phyloP scores from a whole-genome alignment of 2,888 invertebrate genomes.

The Dilophus febrilis region DNA sequence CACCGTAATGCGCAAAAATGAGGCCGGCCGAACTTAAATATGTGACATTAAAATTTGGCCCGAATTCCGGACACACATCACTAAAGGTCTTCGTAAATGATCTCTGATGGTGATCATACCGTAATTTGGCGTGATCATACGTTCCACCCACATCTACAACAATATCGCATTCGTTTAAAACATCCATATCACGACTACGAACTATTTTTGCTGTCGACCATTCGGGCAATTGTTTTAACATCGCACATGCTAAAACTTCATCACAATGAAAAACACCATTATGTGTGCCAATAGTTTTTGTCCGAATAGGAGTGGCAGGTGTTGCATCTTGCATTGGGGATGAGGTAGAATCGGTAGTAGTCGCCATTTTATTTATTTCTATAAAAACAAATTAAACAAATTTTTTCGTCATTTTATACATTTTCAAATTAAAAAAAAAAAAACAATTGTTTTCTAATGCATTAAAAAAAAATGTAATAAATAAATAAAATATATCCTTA shows the following conservation, averaged over 20 bases:
- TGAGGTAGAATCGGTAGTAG: too few species aligned
- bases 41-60: conserved; percentile 40
- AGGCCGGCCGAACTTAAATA: conserved; percentile 92
- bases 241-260: conserved; percentile 83
- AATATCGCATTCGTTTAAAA: conserved; percentile 69
- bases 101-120: conserved; percentile 92
- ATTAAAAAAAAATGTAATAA: too few species aligned
- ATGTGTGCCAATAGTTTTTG: conserved; percentile 49
- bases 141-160: conserved; percentile 88
- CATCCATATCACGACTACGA: conserved; percentile 40
- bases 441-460: too few species aligned
- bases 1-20: conserved; percentile 78
- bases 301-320: too few species aligned
- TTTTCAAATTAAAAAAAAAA: too few species aligned
- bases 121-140: conserved; percentile 55
- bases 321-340: too few species aligned
- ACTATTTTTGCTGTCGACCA: conserved; percentile 69
- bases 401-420: too few species aligned
- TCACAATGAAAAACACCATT: conserved; percentile 85
- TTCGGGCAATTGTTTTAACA: conserved; percentile 61
- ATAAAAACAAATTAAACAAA: too few species aligned
- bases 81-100: conserved; percentile 51
- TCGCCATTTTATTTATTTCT: too few species aligned
- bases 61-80: conserved; percentile 41
- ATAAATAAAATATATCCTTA: too few species aligned